Base-by-base conservation (phyloP, 2,888 invertebrate genomes). In the Andricus quercusramuli region DNA sequence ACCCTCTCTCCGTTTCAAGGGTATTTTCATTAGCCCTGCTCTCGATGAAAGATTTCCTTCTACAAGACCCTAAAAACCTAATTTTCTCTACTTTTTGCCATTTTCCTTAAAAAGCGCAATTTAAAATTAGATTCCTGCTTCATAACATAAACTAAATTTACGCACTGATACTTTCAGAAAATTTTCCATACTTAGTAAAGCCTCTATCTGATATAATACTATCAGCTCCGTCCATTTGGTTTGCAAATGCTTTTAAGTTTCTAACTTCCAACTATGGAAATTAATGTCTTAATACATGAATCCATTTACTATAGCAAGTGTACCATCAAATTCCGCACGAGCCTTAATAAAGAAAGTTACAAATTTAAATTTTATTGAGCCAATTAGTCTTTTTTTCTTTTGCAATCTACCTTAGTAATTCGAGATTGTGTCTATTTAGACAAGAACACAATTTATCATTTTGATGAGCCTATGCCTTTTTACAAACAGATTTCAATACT, bases 221-320 rank as follows among this genome's bases (percentile, higher is more conserved):
- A 56, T 56, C n/a, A 74, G 70, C 29, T 51, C 6, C n/a, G 51
- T 51, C 70, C 70, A 74, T 74, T 74, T 74, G 70, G 70, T 56
- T 74, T 74, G 70, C 70, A 74, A 74, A 74, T 74, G 70, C 70
- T 74, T 56, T 74, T 51, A 74, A 74, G 70, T 74, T 32, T 56
- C 51, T 17, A 56, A 51, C 51, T 56, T 56, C 70, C 22, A 32
- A 74, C 51, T 74, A 74, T 74, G 70, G 32, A 74, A 74, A 74
- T 74, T 74, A 32, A 74, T 74, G 70, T 74, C 70, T 74, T 74
- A 56, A 74, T 70, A 70, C 51, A 29, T 32, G 51, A 56, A 74
- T 74, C 56, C 32, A 74, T 74, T 74, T 51, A 74, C 11, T 56
- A 25, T 11, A 56, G 70, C 51, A 56, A 51, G 70, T 74, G 56